Evolutionary conservation across 2,797 vertebrate species (phyloP).

Genomic region (Macroramphosus scolopax): DNA sequence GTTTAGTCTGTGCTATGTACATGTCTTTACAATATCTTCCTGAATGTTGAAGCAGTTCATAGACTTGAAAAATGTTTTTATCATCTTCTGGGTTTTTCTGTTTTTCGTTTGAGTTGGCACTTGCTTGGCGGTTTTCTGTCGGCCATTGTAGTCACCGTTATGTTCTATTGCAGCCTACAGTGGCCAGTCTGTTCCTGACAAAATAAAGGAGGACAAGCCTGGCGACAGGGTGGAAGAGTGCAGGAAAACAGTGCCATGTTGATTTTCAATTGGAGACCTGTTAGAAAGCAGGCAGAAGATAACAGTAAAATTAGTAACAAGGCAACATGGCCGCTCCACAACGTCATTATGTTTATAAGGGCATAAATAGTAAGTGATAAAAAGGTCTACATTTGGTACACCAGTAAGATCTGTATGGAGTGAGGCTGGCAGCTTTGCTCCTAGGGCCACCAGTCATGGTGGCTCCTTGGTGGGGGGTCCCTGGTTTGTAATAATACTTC

Average conservation of each 20-base stretch:
- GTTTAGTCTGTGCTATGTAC: slow-evolving; percentile 99
- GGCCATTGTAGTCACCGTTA: slow-evolving; percentile 86
- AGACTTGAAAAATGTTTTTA: slow-evolving; percentile 87
- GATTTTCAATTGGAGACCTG: slow-evolving; percentile 97
- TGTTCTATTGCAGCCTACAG: slow-evolving; percentile 93
- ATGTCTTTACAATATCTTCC: slow-evolving; percentile 99
- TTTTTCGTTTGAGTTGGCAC: slow-evolving; percentile 88
- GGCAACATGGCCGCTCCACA: background rate
- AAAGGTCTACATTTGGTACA: too few relatives aligned
- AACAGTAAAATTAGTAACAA: slow-evolving; percentile 1
- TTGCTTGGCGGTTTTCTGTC: slow-evolving; percentile 92
- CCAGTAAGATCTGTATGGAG: too few relatives aligned
- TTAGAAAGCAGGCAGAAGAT: slow-evolving; percentile 2
- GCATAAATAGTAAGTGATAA: background rate
- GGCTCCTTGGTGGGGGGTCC: too few relatives aligned
- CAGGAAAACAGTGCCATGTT: slow-evolving; percentile 98
- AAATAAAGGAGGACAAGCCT: slow-evolving; percentile 89
- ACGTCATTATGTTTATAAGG: background rate
- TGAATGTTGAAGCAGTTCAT: slow-evolving; percentile 99
- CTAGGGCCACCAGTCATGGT: too few relatives aligned
- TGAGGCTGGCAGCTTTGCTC: too few relatives aligned
- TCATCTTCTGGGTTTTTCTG: slow-evolving; percentile 63
- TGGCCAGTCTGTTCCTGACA: slow-evolving; percentile 89
- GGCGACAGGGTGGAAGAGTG: slow-evolving; percentile 95
- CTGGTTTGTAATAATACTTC: too few relatives aligned